Evolutionary conservation across 2,888 invertebrate species (phyloP), one percentile per base, ranked within the genome.

Genomic region (Spatulosminthurus flaviceps): DNA sequence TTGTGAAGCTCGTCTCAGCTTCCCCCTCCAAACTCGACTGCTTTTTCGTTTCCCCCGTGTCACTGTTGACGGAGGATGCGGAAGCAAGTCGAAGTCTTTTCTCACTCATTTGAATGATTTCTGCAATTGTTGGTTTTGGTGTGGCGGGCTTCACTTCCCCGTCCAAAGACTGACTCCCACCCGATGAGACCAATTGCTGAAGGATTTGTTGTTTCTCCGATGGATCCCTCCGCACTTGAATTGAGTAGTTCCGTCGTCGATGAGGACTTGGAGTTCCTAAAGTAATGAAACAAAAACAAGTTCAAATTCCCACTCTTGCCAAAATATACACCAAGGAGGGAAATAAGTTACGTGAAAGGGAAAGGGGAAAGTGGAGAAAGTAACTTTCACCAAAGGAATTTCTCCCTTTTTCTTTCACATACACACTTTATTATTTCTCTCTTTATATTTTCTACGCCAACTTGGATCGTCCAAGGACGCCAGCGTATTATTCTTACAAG

Each of bases 181-280:
- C 84, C 34, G 83, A 84, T 29, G 84, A 84, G 81, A 93, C 91
- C n/a, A 94, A 88, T 86, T 93, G 93, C 87, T 94, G 93, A 16
- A 94, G 89, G 79, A 94, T 93, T 88, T 93, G 92, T 86, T 93
- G 93, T 87, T 93, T 93, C 88, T 93, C 93, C 11, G 82, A 82
- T 42, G 92, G 92, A 78, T 85, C 85, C 42, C 86, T 79, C 1
- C 85, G 83, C 22, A 84, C 83, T 77, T 85, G 93, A 26, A 93
- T 93, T 11, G 93, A 93, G 87, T 93, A 93, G 88, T 93, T 93
- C 85, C 93, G 90, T 88, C 93, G 92, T 89, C 93, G 93, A 86
- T 93, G 91, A 71, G 93, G 93, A 76, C 93, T 93, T 34, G 93
- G 93, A 61, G 93, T 92, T 87, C 93, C 93, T 93, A 89, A 0